Base-by-base conservation (phyloP, 1,140 invertebrate genomes). In the Planococcus citri region DNA sequence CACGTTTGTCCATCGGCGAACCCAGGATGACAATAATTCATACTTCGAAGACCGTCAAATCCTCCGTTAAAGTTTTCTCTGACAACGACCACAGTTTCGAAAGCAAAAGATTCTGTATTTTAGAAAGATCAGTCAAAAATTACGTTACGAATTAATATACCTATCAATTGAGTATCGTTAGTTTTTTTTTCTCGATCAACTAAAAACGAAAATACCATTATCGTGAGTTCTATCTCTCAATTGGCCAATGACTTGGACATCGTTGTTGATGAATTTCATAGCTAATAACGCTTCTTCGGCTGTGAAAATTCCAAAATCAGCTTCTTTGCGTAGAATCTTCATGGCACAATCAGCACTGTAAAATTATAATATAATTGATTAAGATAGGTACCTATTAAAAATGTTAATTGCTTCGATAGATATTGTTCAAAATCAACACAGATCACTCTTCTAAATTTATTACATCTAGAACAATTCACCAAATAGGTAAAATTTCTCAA, bases 11-110 rank as follows among this genome's bases (percentile, higher is more conserved):
- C 76, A 22, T 82, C 78, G 22, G 73, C 75, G 57, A 85, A 81
- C 0, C 86, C 86, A 4, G 85, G 85, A 76, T 87, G 86, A 72
- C 86, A 87, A 72, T 83, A 83, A n/a, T 78, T 80, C 1, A 77
- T 78, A 1, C 80, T 79, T 69, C 76, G 77, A 0, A 86, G 76
- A 21, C 77, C 77, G 10, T 75, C 76, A 1, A 84, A 73, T 0
- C 78, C 80, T 68, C 73, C 76, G 0, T 12, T 57, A 17, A 71
- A 73, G 21, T 68, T 78, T 38, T 72, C 73, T 12, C 76, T 78
- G 0, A 84, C 81, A n/a, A 87, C 76, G 0, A 81, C 83, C 8
- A 84, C 85, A 0, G 82, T 78, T 77, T 85, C 78, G 71, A 83
- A 86, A 20, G 82, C 78, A 72, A 76, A 82, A 0, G 78, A 73